phyloP scores from a whole-genome alignment of 2,797 vertebrate genomes.

The Amblyopsis hoosieri region DNA sequence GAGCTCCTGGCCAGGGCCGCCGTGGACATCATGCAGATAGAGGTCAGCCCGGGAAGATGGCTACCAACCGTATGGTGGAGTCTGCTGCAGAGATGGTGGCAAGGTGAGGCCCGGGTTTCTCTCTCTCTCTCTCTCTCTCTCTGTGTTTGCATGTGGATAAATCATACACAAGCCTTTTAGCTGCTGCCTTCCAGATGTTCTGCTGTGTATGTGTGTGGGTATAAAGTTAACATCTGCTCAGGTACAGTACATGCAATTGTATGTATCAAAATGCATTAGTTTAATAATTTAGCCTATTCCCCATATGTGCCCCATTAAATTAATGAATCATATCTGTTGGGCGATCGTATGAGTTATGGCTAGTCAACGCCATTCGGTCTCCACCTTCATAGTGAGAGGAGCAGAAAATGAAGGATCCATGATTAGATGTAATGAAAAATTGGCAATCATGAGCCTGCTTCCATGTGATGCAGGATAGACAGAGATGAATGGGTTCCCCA shows the following conservation, averaged over 20 bases:
- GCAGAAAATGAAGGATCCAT: constrained; percentile 56
- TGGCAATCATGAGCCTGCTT: constrained; percentile 40
- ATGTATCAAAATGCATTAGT: background rate
- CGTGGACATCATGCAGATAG: constrained; percentile 80
- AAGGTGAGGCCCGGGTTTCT: constrained; percentile 17
- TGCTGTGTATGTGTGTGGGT: constrained; percentile 34
- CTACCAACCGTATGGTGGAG: background rate
- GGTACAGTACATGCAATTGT: background rate
- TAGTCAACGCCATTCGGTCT: constrained; percentile 50
- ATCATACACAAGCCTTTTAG: constrained; percentile 55
- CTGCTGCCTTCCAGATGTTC: constrained; percentile 63
- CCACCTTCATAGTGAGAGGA: constrained; percentile 34
- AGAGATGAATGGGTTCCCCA: constrained; percentile 56
- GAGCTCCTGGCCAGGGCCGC: constrained; percentile 45
- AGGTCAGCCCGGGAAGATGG: constrained; percentile 53
- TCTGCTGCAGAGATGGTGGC: constrained; percentile 2
- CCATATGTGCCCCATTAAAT: too few relatives aligned
- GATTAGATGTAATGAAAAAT: constrained; percentile 66
- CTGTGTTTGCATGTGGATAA: constrained; percentile 66
- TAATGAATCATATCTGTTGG: constrained; percentile 42
- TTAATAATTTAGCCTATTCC: too few relatives aligned
- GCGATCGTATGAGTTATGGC: constrained; percentile 58
- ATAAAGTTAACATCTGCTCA: background rate
- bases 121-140: constrained; percentile 53
- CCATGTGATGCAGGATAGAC: constrained; percentile 56